A percentile compares a stretch with the other conserved stretches of the same genome.
phyloP scores from a whole-genome alignment of 2,888 invertebrate genomes.

The Bombyx huttoni region DNA sequence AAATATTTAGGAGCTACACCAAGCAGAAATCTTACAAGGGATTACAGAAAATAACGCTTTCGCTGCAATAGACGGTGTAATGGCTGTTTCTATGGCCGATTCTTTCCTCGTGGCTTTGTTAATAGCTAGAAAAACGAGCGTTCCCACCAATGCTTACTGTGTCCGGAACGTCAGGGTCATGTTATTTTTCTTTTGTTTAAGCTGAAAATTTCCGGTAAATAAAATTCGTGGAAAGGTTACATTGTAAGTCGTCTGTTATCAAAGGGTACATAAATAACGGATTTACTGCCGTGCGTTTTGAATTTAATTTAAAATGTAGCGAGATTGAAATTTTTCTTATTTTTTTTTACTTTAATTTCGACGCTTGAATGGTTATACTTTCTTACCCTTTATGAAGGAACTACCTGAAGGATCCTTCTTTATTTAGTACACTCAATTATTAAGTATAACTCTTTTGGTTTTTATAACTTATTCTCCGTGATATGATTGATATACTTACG shows the following conservation, averaged over 20 bases:
- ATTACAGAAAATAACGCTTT: constrained; percentile 9
- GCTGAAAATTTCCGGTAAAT: constrained; percentile 9
- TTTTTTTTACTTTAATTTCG: neutral
- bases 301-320: neutral
- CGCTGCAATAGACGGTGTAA: constrained; percentile 10
- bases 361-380: no score
- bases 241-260: neutral
- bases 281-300: neutral
- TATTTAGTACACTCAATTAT: no score
- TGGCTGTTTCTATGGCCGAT: constrained; percentile 7
- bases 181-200: constrained; percentile 1
- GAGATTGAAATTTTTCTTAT: neutral
- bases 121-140: constrained; percentile 8
- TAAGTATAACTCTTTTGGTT: no score
- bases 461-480: no score
- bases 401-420: no score
- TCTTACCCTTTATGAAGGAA: no score
- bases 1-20: constrained; percentile 11
- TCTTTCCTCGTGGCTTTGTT: constrained; percentile 5
- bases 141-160: constrained; percentile 2
- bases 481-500: no score
- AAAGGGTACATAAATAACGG: neutral
- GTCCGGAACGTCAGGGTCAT: neutral
- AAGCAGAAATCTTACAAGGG: constrained; percentile 9
- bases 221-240: constrained; percentile 8